Base-by-base conservation (phyloP, 2,888 invertebrate species). In the Choreutis nemorana region DNA sequence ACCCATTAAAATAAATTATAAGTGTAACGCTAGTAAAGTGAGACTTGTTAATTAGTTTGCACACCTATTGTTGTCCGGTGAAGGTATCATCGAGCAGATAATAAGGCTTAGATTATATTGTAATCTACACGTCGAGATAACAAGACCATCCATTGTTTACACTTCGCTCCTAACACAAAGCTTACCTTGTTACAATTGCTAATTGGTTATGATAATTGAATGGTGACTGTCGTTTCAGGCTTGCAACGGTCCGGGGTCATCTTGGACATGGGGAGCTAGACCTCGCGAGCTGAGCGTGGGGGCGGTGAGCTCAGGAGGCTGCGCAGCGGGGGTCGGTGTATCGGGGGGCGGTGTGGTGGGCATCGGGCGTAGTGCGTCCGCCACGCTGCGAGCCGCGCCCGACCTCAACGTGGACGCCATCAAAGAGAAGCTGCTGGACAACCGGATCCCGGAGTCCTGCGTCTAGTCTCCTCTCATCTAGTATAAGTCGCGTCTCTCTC, bases 371-470 rank as follows among this genome's bases (percentile, higher is more conserved):
- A 81, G 81, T 40, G 80, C 77, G 29, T 77, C 81, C 23, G 71
- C 79, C 28, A 73, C 81, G 35, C 62, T 78, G 41, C 75, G 72
- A 47, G 54, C 63, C 36, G 56, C 71, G 26, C 54, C 64, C 27
- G 70, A 70, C 50, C 84, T 90, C 52, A 91, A 91, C 72, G 91
- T 91, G 32, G 86, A 90, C 64, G 91, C 91, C 53, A 91, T 92
- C 68, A 92, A 91, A 66, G 90, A 91, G 68, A 86, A 91, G 56
- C 84, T 92, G 38, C 90, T 91, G 82, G 90, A 91, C 53, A 89
- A 89, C 62, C 86, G 91, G 58, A 86, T 92, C 58, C 92, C 92
- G 24, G 92, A 92, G 72, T 91, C 91, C 61, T 92, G 91, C 77
- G 92, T 92, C 53, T 92, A 89, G 86, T 53, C 34, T 8, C 25